Evolutionary conservation across 2,888 invertebrate genomes (phyloP), one percentile per base, ranked within the genome.

Genomic region (Busseola fusca): DNA sequence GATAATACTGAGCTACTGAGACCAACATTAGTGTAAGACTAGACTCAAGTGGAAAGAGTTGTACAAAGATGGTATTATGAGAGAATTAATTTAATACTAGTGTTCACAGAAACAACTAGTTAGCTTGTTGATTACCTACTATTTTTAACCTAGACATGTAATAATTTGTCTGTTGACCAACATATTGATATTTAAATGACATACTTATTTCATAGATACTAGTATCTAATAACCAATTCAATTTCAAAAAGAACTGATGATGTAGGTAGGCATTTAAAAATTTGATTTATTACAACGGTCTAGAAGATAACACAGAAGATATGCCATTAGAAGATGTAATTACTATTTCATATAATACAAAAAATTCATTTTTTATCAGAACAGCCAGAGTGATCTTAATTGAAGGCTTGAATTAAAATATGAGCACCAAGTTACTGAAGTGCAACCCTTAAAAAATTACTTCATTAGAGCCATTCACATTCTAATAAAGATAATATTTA

Each of bases 361-460:
- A 3, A 40, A 66, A 34, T 27, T 1, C 14, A 25, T 48, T 25
- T 54, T 25, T n/a, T 25, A 56, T 14, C 40, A 25, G 10, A 45
- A 16, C 21, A 27, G 25, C 42, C 3, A 30, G 37, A 60, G 59
- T 71, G 18, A 48, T 60, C 25, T 30, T 25, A 74, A 77, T 37
- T 59, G 34, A 59, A 78, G 54, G 25, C 40, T 56, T 71, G 52
- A 59, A 14, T 34, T 54, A 25, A 54, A 69, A n/a, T 48, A 72
- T 0, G 42, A 62, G 62, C 27, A 52, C n/a, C 14, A 52, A 78
- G 9, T 48, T 59, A 34, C 25, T 37, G 12, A 34, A 72, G 16
- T 58, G 0, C 45, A 30, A 25, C 45, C 21, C 40, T 0, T 34
- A 74, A 0, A 74, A 0, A 40, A 10, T n/a, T 52, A 45, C 18